Percentiles rank a stretch among this genome's conserved stretches.
phyloP scores from a whole-genome alignment of 1,140 invertebrate genomes.

The Ceratitis capitata region DNA sequence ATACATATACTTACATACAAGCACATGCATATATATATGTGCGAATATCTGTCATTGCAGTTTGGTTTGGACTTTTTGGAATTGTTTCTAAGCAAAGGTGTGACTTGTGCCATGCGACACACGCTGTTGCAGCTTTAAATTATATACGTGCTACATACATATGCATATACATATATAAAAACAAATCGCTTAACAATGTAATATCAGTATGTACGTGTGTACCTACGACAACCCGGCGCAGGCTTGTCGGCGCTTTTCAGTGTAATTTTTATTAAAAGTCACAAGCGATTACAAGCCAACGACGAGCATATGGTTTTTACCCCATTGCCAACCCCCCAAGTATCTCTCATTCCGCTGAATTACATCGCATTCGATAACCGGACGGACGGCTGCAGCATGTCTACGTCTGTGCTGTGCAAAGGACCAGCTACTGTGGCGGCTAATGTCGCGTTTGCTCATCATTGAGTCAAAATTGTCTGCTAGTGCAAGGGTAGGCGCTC shows the following conservation, averaged over 20 bases:
- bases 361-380: not conserved
- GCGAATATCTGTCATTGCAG: not conserved
- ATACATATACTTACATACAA: not conserved
- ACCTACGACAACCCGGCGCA: not conserved
- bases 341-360: no score
- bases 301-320: not conserved
- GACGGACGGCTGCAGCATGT: not conserved
- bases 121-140: not conserved
- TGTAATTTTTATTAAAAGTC: not conserved
- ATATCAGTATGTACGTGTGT: not conserved
- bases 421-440: not conserved
- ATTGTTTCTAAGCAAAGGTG: not conserved
- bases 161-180: not conserved
- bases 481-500: not conserved
- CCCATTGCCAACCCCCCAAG: not conserved
- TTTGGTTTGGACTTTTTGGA: not conserved
- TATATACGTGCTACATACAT: no score
- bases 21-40: not conserved
- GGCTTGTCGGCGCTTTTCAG: not conserved
- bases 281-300: conserved; percentile 7
- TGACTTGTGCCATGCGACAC: not conserved
- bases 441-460: not conserved
- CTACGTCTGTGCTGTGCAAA: not conserved
- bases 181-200: no score
- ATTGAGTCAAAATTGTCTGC: not conserved